phyloP scores from a whole-genome alignment of 2,113 vertebrate species.

The Pygoscelis adeliae region DNA sequence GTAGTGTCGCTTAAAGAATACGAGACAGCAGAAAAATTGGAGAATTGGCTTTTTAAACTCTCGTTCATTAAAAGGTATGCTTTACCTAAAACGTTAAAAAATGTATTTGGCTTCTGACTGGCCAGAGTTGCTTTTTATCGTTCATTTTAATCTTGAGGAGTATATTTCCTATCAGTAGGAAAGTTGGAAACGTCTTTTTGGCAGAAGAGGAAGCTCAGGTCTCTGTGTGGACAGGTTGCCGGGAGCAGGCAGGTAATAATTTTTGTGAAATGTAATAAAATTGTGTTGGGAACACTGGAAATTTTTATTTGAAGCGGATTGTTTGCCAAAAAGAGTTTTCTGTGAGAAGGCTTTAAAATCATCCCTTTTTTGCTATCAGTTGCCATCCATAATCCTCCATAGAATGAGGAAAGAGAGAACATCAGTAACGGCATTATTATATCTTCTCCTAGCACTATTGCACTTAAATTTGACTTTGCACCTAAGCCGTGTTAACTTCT shows the following conservation, averaged over 20 bases:
- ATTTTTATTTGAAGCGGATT: not conserved
- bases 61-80: fast-evolving
- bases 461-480: not conserved
- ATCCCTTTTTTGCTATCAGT: fast-evolving
- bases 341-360: not conserved
- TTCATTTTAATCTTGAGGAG: not conserved
- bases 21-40: not conserved
- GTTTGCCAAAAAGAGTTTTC: not conserved
- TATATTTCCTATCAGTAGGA: not conserved
- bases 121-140: not conserved
- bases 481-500: not conserved
- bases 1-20: not conserved
- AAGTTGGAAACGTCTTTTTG: not conserved
- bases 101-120: not conserved
- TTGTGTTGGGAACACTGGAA: not conserved
- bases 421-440: not conserved
- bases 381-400: not conserved
- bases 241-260: not conserved
- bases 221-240: not conserved
- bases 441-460: not conserved
- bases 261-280: not conserved
- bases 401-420: not conserved
- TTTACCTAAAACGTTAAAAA: not conserved
- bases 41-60: not conserved
- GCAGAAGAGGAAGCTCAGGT: not conserved